Conservation (phyloP, 2,797 vertebrate genomes). For the Caiman crocodilus region DNA sequence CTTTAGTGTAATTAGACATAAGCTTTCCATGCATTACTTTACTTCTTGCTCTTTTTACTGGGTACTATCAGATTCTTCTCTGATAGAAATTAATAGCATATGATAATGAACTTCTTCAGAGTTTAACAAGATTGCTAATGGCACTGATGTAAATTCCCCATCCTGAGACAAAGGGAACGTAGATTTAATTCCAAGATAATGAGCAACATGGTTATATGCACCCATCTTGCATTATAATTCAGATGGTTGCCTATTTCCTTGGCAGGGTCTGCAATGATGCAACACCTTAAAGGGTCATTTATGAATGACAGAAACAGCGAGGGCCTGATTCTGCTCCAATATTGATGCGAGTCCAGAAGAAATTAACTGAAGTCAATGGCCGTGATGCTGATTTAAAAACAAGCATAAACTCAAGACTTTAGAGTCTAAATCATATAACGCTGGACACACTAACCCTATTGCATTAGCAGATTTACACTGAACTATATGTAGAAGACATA, state of each 20-base stretch:
- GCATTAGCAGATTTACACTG: background rate
- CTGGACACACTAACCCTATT: background rate
- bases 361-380: background rate
- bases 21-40: background rate
- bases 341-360: background rate
- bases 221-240: background rate
- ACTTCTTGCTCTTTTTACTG: background rate
- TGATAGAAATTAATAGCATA: background rate
- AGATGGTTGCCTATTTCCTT: background rate
- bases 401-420: background rate
- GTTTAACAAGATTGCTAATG: background rate
- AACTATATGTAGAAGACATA: background rate
- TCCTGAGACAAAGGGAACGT: background rate
- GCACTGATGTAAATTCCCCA: accelerated
- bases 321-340: background rate
- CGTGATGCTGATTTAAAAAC: background rate
- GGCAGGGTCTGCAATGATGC: background rate
- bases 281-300: background rate
- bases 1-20: background rate
- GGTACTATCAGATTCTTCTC: background rate
- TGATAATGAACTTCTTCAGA: background rate
- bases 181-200: background rate
- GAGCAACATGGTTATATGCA: background rate
- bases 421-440: background rate
- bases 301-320: background rate